Base-by-base conservation (phyloP, 2,888 invertebrate genomes). In the Melanotus villosus region DNA sequence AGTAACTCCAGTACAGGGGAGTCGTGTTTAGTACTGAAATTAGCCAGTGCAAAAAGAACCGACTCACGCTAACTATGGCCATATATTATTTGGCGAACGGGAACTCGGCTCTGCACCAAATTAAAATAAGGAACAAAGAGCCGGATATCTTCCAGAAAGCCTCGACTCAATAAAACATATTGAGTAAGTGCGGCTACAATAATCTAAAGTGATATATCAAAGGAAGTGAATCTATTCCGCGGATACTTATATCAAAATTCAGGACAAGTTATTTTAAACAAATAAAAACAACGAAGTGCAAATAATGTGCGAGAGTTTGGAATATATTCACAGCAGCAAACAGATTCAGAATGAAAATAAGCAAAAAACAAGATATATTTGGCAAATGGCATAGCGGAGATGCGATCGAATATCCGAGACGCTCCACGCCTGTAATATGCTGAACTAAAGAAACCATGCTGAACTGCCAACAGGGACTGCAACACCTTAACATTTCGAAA, bases 1-100 rank as follows among this genome's bases (percentile, higher is more conserved):
- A 65, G 64, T 65, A 52, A 66, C 43, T 54, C 63, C 43, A 63
- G 59, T 63, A 58, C 58, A 58, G 52, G 19, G 62, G 54, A 50
- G 26, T 57, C 57, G 10, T 41, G 41, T 57, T 57, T 57, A 57
- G 57, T 57, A 57, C 57, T 56, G 23, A 57, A 54, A 47, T 47
- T 47, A 47, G 47, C 23, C 41, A 10, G 57, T 16, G 16, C 26
- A 41, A 57, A 38, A 41, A 56, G 56, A 36, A 38, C 16, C 18
- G 57, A 16, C 41, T 21, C 57, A 57, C 57, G 57, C 57, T 57
- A 57, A 23, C 57, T 41, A 26, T 18, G 38, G 23, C 23, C 23
- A 41, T 41, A 41, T 19, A 41, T 57, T 57, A 23, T 47, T 23
- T 47, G 9, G 21, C 23, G 23, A 21, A 47, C 18, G 12, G 9